Base-by-base conservation (phyloP, 1,140 invertebrate species). In the Aethina tumida region DNA sequence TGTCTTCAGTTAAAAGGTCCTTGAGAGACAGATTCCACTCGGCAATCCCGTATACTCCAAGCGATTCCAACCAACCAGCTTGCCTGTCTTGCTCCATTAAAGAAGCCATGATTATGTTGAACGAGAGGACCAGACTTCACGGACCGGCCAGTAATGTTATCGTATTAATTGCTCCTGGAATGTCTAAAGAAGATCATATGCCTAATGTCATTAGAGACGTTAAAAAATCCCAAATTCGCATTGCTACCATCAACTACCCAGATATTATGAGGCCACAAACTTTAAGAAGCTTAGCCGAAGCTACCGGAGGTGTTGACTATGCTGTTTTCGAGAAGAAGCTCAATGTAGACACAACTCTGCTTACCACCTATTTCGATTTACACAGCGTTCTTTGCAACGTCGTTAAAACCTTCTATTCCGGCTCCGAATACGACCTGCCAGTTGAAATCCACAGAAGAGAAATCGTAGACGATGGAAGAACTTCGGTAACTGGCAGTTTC, bases 61-160 rank as follows among this genome's bases (percentile, higher is more conserved):
- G 58, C 6, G 66, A 70, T 50, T 58, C 61, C 3, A 46, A 58
- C 8, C 50, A 60, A 38, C 50, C 63, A 3, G 61, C 60, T n/a
- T 72, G 70, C 50, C 41, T 73, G 4, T 52, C 60, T 24, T 68
- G 70, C 47, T 68, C 68, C 4, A 45, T 74, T 5, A 62, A 59
- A 35, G 56, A 68, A 37, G 68, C 69, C 10, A 56, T 70, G 18
- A 50, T 65, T 55, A 63, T 73, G 62, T 49, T 74, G 9, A 59
- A 64, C 41, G 64, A 69, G 6, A 51, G 64, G n/a, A 54, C 50
- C 2, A 52, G 45, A 20, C 37, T 38, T 6, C 27, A 56, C 16
- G 66, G 66, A 5, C 59, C 67, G 2, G 69, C 70, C 0, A 68
- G 59, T 44, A 67, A 69, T 29, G 64, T 72, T 9, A 67, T 74